These are phyloP conservation scores for Neodiprion lecontei DNA, from an alignment of 1,140 invertebrate genomes.

Conservation along the genomic window DNA sequence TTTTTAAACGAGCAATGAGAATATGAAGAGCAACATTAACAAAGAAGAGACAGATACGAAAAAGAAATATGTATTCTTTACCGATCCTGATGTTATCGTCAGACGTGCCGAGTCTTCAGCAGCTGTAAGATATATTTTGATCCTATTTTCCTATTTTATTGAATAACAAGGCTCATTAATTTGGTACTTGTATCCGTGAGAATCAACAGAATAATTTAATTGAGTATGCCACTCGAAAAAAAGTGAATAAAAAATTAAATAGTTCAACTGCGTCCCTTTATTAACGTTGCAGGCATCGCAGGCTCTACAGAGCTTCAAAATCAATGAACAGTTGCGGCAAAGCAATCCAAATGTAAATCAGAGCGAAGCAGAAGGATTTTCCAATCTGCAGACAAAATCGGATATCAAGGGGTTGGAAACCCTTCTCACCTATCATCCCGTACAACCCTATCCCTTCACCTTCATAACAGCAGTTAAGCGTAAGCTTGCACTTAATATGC, in stretches of 20 bases:
- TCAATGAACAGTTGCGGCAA: constrained; percentile 32
- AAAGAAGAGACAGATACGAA: constrained; percentile 38
- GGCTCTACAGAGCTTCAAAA: constrained; percentile 20
- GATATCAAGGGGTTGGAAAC: constrained; percentile 39
- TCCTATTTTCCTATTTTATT: background rate
- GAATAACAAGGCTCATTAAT: too few relatives aligned
- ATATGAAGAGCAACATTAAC: constrained; percentile 45
- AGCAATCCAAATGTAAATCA: constrained; percentile 25
- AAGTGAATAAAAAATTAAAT: too few relatives aligned
- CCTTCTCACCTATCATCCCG: constrained; percentile 39
- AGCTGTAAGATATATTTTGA: constrained; percentile 36
- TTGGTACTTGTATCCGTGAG: too few relatives aligned
- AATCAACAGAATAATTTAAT: too few relatives aligned
- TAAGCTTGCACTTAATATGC: constrained; percentile 46
- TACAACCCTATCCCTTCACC: constrained; percentile 55
- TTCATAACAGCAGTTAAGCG: constrained; percentile 57
- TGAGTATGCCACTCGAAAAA: too few relatives aligned
- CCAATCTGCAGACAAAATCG: constrained; percentile 13
- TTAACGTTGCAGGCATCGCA: constrained; percentile 28
- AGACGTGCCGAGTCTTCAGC: constrained; percentile 41
- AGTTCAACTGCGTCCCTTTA: background rate
- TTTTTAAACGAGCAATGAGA: constrained; percentile 22
- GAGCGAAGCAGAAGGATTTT: constrained; percentile 22
- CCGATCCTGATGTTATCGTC: constrained; percentile 43
- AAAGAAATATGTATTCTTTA: constrained; percentile 52